A percentile compares a stretch with the other conserved stretches of the same genome.
Conservation (phyloP, 2,797 vertebrate species). For the Bradypodion ventrale region DNA sequence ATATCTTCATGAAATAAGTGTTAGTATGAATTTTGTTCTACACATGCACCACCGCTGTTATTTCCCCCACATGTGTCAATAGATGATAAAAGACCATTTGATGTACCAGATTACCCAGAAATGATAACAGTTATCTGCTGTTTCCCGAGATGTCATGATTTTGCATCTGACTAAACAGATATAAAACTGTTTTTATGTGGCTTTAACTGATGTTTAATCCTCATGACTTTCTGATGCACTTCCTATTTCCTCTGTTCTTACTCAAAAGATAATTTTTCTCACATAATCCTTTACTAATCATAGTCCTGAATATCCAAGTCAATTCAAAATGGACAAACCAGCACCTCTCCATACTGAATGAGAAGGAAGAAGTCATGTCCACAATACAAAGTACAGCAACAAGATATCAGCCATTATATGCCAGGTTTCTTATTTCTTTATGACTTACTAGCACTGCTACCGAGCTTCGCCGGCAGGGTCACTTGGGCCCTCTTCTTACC, state of each 20-base stretch:
- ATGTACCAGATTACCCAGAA: neutral
- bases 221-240: neutral
- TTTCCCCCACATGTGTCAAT: neutral
- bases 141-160: neutral
- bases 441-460: neutral
- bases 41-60: neutral
- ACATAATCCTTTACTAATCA: neutral
- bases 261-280: neutral
- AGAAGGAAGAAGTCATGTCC: neutral
- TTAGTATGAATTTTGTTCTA: neutral
- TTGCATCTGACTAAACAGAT: slow-evolving; percentile 1
- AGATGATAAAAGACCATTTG: neutral
- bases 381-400: too few species aligned
- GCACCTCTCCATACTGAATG: neutral
- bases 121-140: neutral
- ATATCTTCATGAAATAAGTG: neutral
- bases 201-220: neutral
- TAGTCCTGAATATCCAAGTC: neutral
- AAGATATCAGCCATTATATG: neutral
- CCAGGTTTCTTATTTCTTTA: neutral
- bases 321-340: neutral
- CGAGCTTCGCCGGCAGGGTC: too few species aligned
- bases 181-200: neutral
- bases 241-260: neutral
- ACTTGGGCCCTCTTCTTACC: too few species aligned